phyloP scores from a whole-genome alignment of 2,888 invertebrate genomes.

The Melieria picta region DNA sequence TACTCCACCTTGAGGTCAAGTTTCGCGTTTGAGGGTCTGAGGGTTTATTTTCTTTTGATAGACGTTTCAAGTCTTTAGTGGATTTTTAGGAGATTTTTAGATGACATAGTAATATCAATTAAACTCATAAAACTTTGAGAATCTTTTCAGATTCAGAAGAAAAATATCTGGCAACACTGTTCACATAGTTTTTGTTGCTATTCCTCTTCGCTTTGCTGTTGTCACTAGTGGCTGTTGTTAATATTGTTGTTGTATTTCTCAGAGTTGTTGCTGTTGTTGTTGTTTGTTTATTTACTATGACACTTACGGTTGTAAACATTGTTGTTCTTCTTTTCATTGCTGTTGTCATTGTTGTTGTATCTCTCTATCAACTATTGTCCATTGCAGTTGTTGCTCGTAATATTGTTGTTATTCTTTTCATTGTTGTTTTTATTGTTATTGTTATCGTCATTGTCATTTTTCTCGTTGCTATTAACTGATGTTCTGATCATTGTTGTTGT shows the following conservation, averaged over 20 bases:
- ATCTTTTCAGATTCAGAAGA: background rate
- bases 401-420: conserved; percentile 8
- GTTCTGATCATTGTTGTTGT: background rate
- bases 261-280: conserved; percentile 10
- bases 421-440: conserved; percentile 2
- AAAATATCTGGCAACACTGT: conserved; percentile 18
- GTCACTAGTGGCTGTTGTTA: conserved; percentile 26
- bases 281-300: background rate
- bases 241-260: conserved; percentile 6
- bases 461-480: background rate
- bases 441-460: no score
- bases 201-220: conserved; percentile 5
- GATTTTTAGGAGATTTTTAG: no score
- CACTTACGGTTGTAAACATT: background rate
- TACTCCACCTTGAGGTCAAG: no score
- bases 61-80: no score
- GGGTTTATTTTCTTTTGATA: no score
- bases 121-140: no score
- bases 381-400: conserved; percentile 17
- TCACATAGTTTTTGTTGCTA: background rate
- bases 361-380: conserved; percentile 22
- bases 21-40: no score
- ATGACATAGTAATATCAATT: no score
- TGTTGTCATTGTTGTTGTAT: background rate
- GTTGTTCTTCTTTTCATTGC: background rate